Base-by-base conservation (phyloP, 2,888 invertebrate genomes). In the Meiosimyza decipiens region DNA sequence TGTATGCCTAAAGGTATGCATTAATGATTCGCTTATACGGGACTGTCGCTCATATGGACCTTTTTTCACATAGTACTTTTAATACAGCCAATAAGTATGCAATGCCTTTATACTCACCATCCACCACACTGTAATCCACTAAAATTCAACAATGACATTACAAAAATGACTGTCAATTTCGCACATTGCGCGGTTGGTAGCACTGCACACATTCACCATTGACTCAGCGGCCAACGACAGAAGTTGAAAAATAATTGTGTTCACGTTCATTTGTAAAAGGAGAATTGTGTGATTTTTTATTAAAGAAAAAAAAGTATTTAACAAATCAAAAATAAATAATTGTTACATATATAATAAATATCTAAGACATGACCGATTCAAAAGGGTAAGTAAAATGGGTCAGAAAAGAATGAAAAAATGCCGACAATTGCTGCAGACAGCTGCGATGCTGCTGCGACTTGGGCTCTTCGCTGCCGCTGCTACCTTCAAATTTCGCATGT, bases 361-460 rank as follows among this genome's bases (percentile, higher is more conserved):
- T 71, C 77, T 77, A 73, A 76, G 80, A 69, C 64, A 87, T 87
- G 86, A 85, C 85, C 76, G 86, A 87, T 77, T 82, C 87, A 40
- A 87, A 87, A 75, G 84, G 85, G 86, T 87, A 81, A 86, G 86
- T 85, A 71, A 74, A 76, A 67, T 62, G 63, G 28, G 6, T 22
- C 15, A 49, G 47, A 15, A 13, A 9, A 50, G n/a, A 40, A 15
- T 68, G 65, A 72, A 64, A 55, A 73, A 80, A 81, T 74, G 84
- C 83, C 82, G 83, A 81, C 82, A 77, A 64, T 28, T 51, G 49
- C 50, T 62, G 73, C 55, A 50, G 63, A 71, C 54, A 51, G 59
- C 74, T 59, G 63, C 64, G 71, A 52, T 28, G 54, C 66, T 33
- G 71, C 74, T 60, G 75, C 72, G 54, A 71, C 72, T 77, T 75